Evolutionary conservation across 2,797 vertebrate species (phyloP), one percentile per base, ranked within the genome.

Genomic region (Muscicapa comitata): DNA sequence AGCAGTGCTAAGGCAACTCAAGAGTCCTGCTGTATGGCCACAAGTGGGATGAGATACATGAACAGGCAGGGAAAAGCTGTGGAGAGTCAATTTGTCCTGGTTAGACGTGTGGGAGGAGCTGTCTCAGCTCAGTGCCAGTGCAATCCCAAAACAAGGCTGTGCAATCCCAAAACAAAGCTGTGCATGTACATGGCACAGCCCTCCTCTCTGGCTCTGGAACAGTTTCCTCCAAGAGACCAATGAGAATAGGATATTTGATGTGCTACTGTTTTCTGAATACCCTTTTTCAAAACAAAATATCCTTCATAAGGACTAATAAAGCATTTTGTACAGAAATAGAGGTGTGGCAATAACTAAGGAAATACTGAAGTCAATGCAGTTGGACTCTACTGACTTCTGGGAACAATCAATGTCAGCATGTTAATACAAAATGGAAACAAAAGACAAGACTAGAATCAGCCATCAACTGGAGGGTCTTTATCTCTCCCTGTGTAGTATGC

Each of bases 171-270:
- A 24, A 11, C 21, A 26, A 18, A 63, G n/a, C 15, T 25, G 6
- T 9, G 48, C 24, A 19, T 24, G 3, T 7, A 15, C 3, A 0
- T 11, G 62, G n/a, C 31, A 17, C 0, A 1, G 31, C 11, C 23
- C 28, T 61, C 28, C 45, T 17, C 68, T 40, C 62, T 18, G 40
- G 2, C 42, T 66, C 29, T 25, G 10, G 21, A 11, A 31, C 0
- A 0, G 13, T 24, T 50, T 40, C 67, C 55, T 76, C 10, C n/a
- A 65, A 37, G 18, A 71, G 5, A 29, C 6, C 11, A 1, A 23
- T 51, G 23, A 24, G 14, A 55, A 63, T 1, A 20, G 21, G 17
- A 13, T 80, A 65, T 17, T 79, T 38, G 48, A 37, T 9, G 20
- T 7, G 5, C 1, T 15, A 17, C 6, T 15, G 4, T 18, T 76